phyloP scores from a whole-genome alignment of 2,888 invertebrate species.

The Oxystoma pomonae region DNA sequence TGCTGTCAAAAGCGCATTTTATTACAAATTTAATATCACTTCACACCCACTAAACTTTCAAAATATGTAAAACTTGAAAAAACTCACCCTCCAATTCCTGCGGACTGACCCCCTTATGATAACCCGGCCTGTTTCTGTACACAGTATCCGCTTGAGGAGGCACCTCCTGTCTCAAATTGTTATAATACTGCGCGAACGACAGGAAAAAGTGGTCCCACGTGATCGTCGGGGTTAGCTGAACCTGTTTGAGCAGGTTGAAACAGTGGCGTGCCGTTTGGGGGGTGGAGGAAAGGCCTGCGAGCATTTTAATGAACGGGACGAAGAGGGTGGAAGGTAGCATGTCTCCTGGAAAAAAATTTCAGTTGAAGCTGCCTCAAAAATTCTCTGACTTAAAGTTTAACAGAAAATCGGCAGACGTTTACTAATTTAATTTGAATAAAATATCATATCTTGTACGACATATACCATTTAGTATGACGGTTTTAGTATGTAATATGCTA shows the following conservation, averaged over 20 bases:
- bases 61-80: too few relatives aligned
- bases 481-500: too few relatives aligned
- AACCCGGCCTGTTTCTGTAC: conserved; percentile 47
- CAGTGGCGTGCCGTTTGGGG: conserved; percentile 73
- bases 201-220: conserved; percentile 85
- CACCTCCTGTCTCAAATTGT: conserved; percentile 66
- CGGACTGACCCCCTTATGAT: conserved; percentile 65
- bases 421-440: too few relatives aligned
- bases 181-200: conserved; percentile 70
- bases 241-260: conserved; percentile 65
- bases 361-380: too few relatives aligned
- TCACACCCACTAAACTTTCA: too few relatives aligned
- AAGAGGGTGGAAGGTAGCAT: conserved; percentile 78
- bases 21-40: too few relatives aligned
- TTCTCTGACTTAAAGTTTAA: too few relatives aligned
- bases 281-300: conserved; percentile 75
- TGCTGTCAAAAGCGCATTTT: too few relatives aligned
- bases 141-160: conserved; percentile 62
- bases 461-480: too few relatives aligned
- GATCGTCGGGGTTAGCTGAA: conserved; percentile 47
- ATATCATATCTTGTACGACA: too few relatives aligned
- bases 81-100: conserved; percentile 70
- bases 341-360: conserved; percentile 73
- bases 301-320: conserved; percentile 82
- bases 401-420: too few relatives aligned